Evolutionary conservation across 30 jellyfish, hydroid and myxozoan species (phyloP).

Genomic region (Aurelia coerulea): DNA sequence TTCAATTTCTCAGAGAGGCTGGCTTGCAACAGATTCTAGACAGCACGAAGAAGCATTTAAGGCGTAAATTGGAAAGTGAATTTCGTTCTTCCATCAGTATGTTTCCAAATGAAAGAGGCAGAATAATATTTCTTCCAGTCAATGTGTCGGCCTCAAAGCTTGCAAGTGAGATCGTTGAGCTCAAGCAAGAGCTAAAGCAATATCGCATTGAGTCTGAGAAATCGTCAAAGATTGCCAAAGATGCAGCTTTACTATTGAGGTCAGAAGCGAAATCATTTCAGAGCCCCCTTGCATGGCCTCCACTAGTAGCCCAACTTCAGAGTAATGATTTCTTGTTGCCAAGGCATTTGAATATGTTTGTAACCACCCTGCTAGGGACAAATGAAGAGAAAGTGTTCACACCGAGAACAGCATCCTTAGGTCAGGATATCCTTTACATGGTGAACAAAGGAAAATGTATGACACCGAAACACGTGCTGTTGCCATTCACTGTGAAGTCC

Average conservation of each 20-base stretch:
- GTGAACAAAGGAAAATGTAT: constrained; percentile 20
- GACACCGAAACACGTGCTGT: constrained; percentile 34
- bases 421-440: constrained; percentile 15
- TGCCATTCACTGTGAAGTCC: constrained; percentile 29
- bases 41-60: constrained; percentile 10
- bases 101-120: constrained; percentile 26
- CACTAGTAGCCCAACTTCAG: constrained; percentile 8
- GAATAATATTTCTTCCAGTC: constrained; percentile 7
- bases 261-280: constrained; percentile 31
- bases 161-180: constrained; percentile 26
- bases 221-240: constrained; percentile 15
- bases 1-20: not conserved
- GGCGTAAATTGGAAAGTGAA: constrained; percentile 18
- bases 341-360: constrained; percentile 2
- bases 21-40: constrained; percentile 17
- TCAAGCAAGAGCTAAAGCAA: constrained; percentile 3
- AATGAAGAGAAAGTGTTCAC: constrained; percentile 9
- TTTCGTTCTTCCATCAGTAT: not conserved
- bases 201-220: constrained; percentile 20
- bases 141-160: constrained; percentile 33
- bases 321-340: constrained; percentile 25
- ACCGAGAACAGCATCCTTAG: constrained; percentile 19
- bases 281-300: constrained; percentile 29
- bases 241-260: constrained; percentile 21
- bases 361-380: constrained; percentile 12